phyloP scores from a whole-genome alignment of 2,888 invertebrate genomes.

The Cepaea hortensis region DNA sequence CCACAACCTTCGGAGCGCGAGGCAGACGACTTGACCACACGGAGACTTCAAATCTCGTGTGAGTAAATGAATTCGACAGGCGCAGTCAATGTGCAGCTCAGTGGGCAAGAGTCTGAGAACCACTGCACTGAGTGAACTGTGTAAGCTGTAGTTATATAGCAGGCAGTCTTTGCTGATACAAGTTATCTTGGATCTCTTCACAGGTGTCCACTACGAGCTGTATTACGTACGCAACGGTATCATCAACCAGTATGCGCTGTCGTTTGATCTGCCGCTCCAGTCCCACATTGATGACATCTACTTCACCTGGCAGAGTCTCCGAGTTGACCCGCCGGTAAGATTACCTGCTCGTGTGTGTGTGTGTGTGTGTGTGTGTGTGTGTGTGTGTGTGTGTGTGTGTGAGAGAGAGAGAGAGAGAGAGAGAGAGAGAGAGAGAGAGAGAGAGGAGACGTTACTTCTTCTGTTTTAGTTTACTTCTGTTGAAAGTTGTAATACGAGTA shows the following conservation, averaged over 20 bases:
- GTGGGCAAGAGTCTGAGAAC: neutral
- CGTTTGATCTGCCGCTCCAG: slow-evolving; percentile 91
- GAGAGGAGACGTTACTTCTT: no score
- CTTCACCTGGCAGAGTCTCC: slow-evolving; percentile 94
- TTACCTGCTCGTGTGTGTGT: neutral
- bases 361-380: no score
- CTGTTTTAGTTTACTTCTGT: no score
- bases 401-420: no score
- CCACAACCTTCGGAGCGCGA: no score
- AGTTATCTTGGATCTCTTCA: slow-evolving; percentile 35
- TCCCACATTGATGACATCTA: slow-evolving; percentile 89
- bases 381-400: no score
- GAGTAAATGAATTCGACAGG: no score
- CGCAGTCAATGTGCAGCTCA: neutral
- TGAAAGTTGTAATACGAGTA: no score
- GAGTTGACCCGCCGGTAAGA: slow-evolving; percentile 83
- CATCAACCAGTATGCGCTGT: slow-evolving; percentile 92
- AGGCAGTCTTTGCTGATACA: neutral
- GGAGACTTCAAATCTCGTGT: no score
- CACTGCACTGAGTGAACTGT: neutral
- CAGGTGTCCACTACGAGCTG: slow-evolving; percentile 77
- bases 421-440: no score
- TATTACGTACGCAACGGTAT: slow-evolving; percentile 94
- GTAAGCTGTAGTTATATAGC: neutral
- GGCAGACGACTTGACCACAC: no score